A percentile compares a stretch with the other conserved stretches of the same genome.
phyloP scores from a whole-genome alignment of 2,888 invertebrate genomes.

The Sarcophaga caerulescens region DNA sequence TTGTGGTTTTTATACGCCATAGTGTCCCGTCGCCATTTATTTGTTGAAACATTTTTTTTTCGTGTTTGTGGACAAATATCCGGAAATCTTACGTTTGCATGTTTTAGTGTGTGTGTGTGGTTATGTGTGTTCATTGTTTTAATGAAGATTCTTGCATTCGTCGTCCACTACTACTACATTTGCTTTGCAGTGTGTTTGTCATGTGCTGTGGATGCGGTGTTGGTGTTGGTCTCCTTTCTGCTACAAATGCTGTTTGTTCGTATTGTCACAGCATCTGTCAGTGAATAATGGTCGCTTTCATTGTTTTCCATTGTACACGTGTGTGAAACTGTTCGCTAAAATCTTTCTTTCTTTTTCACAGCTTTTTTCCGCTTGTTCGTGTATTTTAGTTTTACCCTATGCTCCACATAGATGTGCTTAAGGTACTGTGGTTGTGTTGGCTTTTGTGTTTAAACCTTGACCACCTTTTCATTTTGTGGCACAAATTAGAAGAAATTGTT shows the following conservation, averaged over 20 bases:
- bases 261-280: constrained; percentile 53
- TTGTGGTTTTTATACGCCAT: constrained; percentile 65
- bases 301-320: constrained; percentile 39
- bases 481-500: too few relatives aligned
- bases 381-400: constrained; percentile 11
- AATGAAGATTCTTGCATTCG: constrained; percentile 54
- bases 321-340: constrained; percentile 21
- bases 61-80: neutral
- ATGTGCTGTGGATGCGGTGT: constrained; percentile 25
- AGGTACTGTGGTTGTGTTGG: too few relatives aligned
- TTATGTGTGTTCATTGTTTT: constrained; percentile 8
- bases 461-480: too few relatives aligned
- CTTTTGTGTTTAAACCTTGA: too few relatives aligned
- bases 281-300: constrained; percentile 52
- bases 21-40: constrained; percentile 64
- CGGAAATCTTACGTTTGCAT: neutral
- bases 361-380: constrained; percentile 22
- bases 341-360: constrained; percentile 22
- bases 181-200: constrained; percentile 42
- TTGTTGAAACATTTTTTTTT: constrained; percentile 28
- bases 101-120: neutral
- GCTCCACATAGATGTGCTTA: too few relatives aligned
- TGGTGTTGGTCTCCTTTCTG: constrained; percentile 35
- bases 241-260: constrained; percentile 43
- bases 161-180: constrained; percentile 41